A percentile compares a stretch with the other conserved stretches of the same genome.
Evolutionary conservation across 1,140 invertebrate species (phyloP).

Genomic region (Leucophenga varia): DNA sequence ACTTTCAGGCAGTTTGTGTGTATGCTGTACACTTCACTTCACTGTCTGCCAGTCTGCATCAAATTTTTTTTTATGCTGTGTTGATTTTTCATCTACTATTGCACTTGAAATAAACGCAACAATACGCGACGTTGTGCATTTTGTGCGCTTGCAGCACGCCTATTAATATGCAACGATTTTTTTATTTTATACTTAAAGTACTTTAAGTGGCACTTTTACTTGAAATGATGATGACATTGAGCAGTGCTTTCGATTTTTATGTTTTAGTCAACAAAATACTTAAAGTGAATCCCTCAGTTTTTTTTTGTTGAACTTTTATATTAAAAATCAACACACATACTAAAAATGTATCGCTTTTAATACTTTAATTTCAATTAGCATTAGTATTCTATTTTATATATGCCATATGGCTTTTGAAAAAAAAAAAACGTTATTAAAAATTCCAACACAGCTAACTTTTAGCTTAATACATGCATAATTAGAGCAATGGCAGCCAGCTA

Average conservation of each 20-base stretch:
- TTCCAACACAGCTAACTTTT: conserved; percentile 35
- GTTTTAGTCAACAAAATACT: too few species aligned
- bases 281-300: too few species aligned
- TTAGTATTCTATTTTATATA: conserved; percentile 8
- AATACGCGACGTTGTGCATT: conserved; percentile 20
- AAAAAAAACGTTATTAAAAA: too few species aligned
- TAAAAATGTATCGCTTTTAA: too few species aligned
- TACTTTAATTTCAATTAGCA: not conserved
- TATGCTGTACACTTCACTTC: conserved; percentile 10
- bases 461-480: conserved; percentile 52
- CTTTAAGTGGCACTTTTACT: too few species aligned
- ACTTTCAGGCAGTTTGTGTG: conserved; percentile 6
- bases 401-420: conserved; percentile 13
- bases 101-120: conserved; percentile 8
- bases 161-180: conserved; percentile 40
- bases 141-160: conserved; percentile 28
- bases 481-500: conserved; percentile 13
- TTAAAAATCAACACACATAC: too few species aligned
- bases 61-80: not conserved
- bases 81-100: conserved; percentile 12
- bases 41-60: too few species aligned
- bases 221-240: too few species aligned
- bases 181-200: too few species aligned
- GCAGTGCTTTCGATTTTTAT: too few species aligned
- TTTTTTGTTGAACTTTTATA: too few species aligned